phyloP scores from a whole-genome alignment of 2,797 vertebrate species.

The Poecilia gillii region DNA sequence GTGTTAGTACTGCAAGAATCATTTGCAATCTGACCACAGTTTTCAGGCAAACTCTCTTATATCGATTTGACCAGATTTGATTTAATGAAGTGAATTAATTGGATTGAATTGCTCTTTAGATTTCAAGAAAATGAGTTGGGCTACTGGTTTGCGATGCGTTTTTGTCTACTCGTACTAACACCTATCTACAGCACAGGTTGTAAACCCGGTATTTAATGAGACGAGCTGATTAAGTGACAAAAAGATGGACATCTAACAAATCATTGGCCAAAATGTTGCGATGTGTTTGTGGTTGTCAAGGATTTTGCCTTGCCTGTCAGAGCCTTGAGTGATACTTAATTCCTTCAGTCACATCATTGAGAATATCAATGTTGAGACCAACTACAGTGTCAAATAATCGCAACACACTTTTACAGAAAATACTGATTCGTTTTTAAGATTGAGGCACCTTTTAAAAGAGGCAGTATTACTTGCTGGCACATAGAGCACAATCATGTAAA shows the following conservation, averaged over 20 bases:
- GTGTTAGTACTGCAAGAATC: constrained; percentile 48
- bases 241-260: neutral
- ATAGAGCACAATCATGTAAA: too few relatives aligned
- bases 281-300: neutral
- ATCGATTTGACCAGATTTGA: constrained; percentile 61
- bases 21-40: constrained; percentile 62
- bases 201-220: neutral
- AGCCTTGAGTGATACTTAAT: neutral
- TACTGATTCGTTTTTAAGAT: neutral
- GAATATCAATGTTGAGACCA: neutral
- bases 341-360: neutral
- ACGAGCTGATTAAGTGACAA: neutral
- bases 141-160: constrained; percentile 35
- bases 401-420: neutral
- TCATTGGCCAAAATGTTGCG: neutral
- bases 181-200: neutral
- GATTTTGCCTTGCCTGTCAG: neutral
- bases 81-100: constrained; percentile 73
- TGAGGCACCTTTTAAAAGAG: neutral
- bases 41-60: constrained; percentile 49
- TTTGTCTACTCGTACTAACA: constrained; percentile 7
- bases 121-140: constrained; percentile 41
- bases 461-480: too few relatives aligned
- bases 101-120: constrained; percentile 50
- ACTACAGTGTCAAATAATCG: neutral